Evolutionary conservation across 2,113 vertebrate genomes (phyloP).

Genomic region (Pomatostomus ruficeps): DNA sequence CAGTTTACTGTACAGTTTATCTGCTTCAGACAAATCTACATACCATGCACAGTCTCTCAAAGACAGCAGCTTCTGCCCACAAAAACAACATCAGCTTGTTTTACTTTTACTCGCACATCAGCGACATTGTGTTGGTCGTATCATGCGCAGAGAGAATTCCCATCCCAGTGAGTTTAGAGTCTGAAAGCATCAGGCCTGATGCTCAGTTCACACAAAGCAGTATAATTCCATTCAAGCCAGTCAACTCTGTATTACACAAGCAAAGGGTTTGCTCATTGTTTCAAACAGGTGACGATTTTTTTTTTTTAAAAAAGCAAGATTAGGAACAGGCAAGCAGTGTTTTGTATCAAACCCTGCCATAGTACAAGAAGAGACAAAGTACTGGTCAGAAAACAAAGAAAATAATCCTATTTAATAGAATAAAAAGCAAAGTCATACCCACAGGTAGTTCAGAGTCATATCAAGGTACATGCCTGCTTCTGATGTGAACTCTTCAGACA

Average conservation of each 20-base stretch:
- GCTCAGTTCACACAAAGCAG: not conserved
- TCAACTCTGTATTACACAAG: not conserved
- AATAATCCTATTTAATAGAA: not conserved
- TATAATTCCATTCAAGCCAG: not conserved
- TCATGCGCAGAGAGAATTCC: not conserved
- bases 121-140: not conserved
- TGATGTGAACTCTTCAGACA: not conserved
- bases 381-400: not conserved
- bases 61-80: not conserved
- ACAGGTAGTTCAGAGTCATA: constrained; percentile 12
- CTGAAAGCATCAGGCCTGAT: not conserved
- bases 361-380: not conserved
- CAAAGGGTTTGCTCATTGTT: not conserved
- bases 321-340: not conserved
- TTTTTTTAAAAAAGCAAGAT: not conserved
- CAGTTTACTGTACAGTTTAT: not conserved
- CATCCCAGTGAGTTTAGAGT: not conserved
- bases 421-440: constrained; percentile 21
- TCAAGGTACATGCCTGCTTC: constrained; percentile 39
- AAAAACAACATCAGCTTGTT: not conserved
- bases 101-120: not conserved
- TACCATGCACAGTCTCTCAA: not conserved
- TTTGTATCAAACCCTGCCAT: not conserved
- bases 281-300: not conserved
- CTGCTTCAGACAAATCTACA: not conserved